Conservation (phyloP, 2,888 invertebrate species). For the Sinohyriopsis cumingii region DNA sequence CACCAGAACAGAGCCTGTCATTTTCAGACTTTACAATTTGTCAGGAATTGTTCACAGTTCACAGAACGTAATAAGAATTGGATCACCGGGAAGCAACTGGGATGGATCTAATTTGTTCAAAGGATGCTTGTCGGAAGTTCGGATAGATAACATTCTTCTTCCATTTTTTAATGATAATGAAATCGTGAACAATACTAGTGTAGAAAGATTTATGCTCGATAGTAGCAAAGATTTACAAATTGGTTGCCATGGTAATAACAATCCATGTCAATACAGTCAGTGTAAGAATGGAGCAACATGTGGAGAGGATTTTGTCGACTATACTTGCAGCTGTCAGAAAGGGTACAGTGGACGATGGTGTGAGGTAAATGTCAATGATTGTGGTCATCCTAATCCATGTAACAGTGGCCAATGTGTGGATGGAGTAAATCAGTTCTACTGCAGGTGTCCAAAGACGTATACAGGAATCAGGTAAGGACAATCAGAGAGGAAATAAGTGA, state of each 20-base stretch:
- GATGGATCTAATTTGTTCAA: conserved; percentile 72
- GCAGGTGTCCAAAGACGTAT: conserved; percentile 58
- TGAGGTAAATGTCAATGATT: conserved; percentile 83
- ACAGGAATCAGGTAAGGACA: conserved; percentile 51
- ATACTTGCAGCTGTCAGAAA: conserved; percentile 57
- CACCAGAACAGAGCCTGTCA: conserved; percentile 6
- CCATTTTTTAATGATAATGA: conserved; percentile 84
- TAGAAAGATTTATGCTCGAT: conserved; percentile 38
- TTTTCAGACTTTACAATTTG: conserved; percentile 5
- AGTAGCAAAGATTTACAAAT: conserved; percentile 5
- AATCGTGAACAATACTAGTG: conserved; percentile 50
- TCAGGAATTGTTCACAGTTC: conserved; percentile 12
- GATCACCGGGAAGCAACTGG: neutral
- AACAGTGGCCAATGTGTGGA: conserved; percentile 57
- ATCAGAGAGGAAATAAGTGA: neutral
- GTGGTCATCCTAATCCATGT: conserved; percentile 78
- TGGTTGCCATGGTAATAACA: conserved; percentile 27
- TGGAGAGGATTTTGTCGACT: conserved; percentile 55
- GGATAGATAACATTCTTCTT: conserved; percentile 86
- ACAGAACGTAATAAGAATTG: conserved; percentile 11
- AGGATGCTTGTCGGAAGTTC: conserved; percentile 91
- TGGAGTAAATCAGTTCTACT: conserved; percentile 42
- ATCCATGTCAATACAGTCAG: conserved; percentile 24
- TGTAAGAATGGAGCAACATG: conserved; percentile 81
- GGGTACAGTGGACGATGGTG: conserved; percentile 59